A percentile compares a stretch with the other conserved stretches of the same genome.
These are phyloP conservation scores for Falco concolor DNA, from an alignment of 2,797 vertebrate species.

Conservation along the genomic window DNA sequence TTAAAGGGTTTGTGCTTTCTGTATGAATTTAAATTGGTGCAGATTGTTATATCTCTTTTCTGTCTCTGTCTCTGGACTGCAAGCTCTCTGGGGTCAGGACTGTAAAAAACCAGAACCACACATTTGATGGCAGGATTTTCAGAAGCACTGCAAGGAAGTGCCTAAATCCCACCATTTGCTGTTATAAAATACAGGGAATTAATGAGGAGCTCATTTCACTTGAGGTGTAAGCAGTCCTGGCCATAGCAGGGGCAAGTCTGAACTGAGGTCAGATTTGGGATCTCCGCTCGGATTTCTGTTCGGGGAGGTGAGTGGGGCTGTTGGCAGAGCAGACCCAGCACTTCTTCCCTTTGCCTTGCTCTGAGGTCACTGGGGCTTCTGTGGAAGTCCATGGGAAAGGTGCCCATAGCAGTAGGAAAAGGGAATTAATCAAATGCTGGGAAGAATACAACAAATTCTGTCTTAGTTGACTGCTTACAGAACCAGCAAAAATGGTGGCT, in stretches of 20 bases:
- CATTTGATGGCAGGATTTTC: background rate
- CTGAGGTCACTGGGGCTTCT: background rate
- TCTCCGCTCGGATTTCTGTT: background rate
- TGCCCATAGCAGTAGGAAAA: background rate
- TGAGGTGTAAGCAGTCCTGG: background rate
- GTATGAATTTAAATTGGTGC: constrained; percentile 33
- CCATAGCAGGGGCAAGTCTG: background rate
- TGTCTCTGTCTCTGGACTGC: background rate
- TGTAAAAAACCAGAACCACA: background rate
- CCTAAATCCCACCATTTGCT: background rate
- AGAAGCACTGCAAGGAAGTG: background rate
- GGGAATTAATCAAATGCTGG: background rate
- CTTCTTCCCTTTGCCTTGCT: background rate
- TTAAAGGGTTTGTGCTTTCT: constrained; percentile 34
- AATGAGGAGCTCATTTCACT: background rate
- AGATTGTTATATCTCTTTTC: constrained; percentile 4
- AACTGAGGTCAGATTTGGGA: background rate
- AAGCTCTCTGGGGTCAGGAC: background rate
- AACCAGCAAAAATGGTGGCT: background rate
- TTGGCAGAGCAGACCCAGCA: accelerated
- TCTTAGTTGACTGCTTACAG: background rate
- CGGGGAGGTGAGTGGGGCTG: background rate
- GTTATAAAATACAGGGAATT: background rate
- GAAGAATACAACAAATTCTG: background rate
- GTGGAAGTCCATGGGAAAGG: background rate